Base-by-base conservation (phyloP, 1,140 invertebrate genomes). In the Drosophila ogumai region DNA sequence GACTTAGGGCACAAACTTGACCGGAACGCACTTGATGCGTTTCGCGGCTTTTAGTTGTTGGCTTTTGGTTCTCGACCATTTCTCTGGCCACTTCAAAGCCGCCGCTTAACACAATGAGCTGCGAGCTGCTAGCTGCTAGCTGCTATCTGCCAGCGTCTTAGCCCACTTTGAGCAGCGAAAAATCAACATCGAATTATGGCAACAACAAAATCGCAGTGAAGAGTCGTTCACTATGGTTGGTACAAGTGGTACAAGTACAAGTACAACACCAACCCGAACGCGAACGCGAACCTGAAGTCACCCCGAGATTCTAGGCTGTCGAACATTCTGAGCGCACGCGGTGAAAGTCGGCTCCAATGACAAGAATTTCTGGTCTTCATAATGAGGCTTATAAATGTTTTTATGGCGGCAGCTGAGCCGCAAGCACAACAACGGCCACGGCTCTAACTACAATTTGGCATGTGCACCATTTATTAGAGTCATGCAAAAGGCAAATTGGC, bases 361-460 rank as follows among this genome's bases (percentile, higher is more conserved):
- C 85, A 85, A 85, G 85, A 88, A 88, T 90, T 90, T 88, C 85
- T 85, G 81, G 81, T 88, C 85, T 88, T 88, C 86, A 88, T 88
- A 88, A 88, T 88, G 85, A 88, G 85, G 69, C 85, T 88, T 88
- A 88, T 88, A 88, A 88, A 88, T 88, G 85, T 79, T 88, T 84
- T 88, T 90, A 85, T 90, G 85, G 85, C 55, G 57, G 80, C 72
- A 64, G 84, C 77, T 84, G 64, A 82, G 76, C 74, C 57, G 65
- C 54, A 72, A 74, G 60, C 76, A 77, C 43, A 84, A 79, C 75
- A 79, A 78, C 52, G 52, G 36, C 52, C 52, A 6, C 17, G 44
- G 55, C 57, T 55, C 59, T 60, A 64, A 68, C 64, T 74, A 87
- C 76, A 82, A 80, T 87, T 87, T 88, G 84, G 84, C 85, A 87